Percentiles rank a stretch among this genome's conserved stretches.
These are phyloP conservation scores for Brachionus koreanus DNA, from an alignment of 1,140 invertebrate genomes.

Conservation along the genomic window DNA sequence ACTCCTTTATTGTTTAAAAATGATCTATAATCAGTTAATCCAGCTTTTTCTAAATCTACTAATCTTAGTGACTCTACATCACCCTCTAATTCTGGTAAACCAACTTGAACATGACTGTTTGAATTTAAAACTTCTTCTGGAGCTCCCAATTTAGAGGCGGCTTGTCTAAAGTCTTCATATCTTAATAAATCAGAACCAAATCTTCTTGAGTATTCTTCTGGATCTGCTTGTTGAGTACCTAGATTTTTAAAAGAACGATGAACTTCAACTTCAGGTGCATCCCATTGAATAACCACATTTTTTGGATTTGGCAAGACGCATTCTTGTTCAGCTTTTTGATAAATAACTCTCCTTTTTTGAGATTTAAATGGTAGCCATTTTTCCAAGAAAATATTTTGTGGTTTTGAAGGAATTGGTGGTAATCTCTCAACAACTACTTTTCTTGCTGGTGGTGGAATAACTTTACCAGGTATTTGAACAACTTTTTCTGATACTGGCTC, in stretches of 20 bases:
- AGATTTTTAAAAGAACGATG: not conserved
- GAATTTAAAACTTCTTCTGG: not conserved
- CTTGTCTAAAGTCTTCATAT: not conserved
- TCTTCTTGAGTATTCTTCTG: slow-evolving; percentile 21
- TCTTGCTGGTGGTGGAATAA: slow-evolving; percentile 22
- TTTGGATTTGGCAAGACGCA: not conserved
- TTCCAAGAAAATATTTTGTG: slow-evolving; percentile 31
- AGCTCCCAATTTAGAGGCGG: not conserved
- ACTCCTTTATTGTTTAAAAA: not conserved
- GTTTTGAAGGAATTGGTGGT: slow-evolving; percentile 34
- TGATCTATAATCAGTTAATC: not conserved
- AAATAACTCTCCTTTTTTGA: slow-evolving; percentile 22
- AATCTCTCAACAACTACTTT: slow-evolving; percentile 37
- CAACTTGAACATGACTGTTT: not conserved
- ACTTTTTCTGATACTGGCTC: not conserved
- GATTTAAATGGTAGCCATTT: slow-evolving; percentile 40
- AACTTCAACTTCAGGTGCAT: slow-evolving; percentile 39
- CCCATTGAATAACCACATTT: slow-evolving; percentile 44
- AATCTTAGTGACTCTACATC: slow-evolving; percentile 9
- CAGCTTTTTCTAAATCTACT: slow-evolving; percentile 14
- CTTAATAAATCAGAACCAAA: slow-evolving; percentile 26
- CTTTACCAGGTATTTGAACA: slow-evolving; percentile 23
- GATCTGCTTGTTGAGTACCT: slow-evolving; percentile 35
- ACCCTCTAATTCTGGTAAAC: slow-evolving; percentile 22
- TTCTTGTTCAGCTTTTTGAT: not conserved